These are phyloP conservation scores for Asarcornis scutulata DNA, from an alignment of 2,113 vertebrate species.

Conservation along the genomic window DNA sequence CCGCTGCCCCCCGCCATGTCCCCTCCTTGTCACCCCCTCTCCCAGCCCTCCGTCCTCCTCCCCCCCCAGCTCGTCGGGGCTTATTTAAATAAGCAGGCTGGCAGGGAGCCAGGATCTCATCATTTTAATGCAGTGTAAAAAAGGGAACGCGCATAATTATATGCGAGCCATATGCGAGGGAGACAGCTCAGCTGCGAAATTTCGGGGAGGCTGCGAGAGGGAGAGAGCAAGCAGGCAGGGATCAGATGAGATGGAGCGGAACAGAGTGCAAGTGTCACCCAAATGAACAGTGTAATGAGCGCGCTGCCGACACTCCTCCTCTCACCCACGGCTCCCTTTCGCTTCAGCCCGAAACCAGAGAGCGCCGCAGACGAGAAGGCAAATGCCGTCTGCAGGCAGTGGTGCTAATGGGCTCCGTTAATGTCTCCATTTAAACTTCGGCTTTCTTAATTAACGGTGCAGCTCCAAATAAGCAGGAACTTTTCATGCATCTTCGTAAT, in stretches of 20 bases:
- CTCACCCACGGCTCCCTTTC: slow-evolving; percentile 77
- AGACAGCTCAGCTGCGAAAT: slow-evolving; percentile 86
- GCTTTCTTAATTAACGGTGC: slow-evolving; percentile 78
- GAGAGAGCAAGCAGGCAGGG: slow-evolving; percentile 77
- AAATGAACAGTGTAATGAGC: slow-evolving; percentile 83
- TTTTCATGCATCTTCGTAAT: slow-evolving; percentile 77
- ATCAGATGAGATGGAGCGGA: slow-evolving; percentile 78
- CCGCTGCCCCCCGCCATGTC: slow-evolving; percentile 53
- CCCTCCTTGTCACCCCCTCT: neutral
- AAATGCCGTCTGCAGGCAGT: slow-evolving; percentile 64
- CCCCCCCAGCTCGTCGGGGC: slow-evolving; percentile 81
- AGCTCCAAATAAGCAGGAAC: slow-evolving; percentile 76
- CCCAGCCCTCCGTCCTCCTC: slow-evolving; percentile 66
- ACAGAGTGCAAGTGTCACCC: slow-evolving; percentile 80
- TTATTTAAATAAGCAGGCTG: slow-evolving; percentile 94
- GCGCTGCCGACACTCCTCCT: slow-evolving; percentile 78
- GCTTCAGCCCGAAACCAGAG: slow-evolving; percentile 69
- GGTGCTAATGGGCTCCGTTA: slow-evolving; percentile 78
- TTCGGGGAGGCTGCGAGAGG: slow-evolving; percentile 77
- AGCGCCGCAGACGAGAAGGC: slow-evolving; percentile 58
- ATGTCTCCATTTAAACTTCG: slow-evolving; percentile 80
- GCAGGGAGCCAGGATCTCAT: slow-evolving; percentile 90
- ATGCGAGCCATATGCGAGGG: slow-evolving; percentile 87
- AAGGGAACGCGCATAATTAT: slow-evolving; percentile 94
- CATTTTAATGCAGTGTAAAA: slow-evolving; percentile 90